Base-by-base conservation (phyloP, 2,888 invertebrate genomes). In the Phengaris alcon region DNA sequence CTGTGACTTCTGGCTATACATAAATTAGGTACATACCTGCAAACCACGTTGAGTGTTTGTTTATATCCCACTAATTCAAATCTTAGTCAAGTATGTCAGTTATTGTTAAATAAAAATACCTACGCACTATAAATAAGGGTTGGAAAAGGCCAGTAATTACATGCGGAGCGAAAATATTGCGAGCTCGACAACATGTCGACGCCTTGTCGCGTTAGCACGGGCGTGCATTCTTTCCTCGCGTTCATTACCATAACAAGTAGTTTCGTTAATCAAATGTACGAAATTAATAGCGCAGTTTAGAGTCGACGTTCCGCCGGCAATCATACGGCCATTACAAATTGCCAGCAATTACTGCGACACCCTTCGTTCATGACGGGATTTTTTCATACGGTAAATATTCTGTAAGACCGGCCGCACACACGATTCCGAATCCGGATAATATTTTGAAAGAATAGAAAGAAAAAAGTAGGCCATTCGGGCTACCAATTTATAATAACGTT, bases 261-360 rank as follows among this genome's bases (percentile, higher is more conserved):
- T 93, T 93, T 90, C 91, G 92, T 93, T 93, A 92, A 93, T 93
- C 92, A 93, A 93, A 93, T 93, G 91, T 91, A 93, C 91, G 88
- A 92, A 93, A 93, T 93, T 93, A 93, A 93, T 92, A 89, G 93
- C 88, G 86, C 87, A 91, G 92, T 91, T 93, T 93, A 92, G 90
- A 90, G 87, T 84, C 88, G 85, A 87, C 90, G 90, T 90, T 88
- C 88, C 90, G 86, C 88, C 87, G 87, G 90, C 91, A 92, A 92
- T 92, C 93, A 89, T 90, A 90, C 86, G 89, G 88, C 88, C 88
- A 90, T 91, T 91, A 92, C 91, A 93, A 93, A 93, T 93, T 92
- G 91, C 91, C 80, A 80, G 83, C 85, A 85, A 92, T 93, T 93
- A 93, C 88, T 81, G 84, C 90, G 87, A 89, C 88, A 87, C 88